Evolutionary conservation across 2,888 invertebrate species (phyloP).

Genomic region (Dorcus hopei): DNA sequence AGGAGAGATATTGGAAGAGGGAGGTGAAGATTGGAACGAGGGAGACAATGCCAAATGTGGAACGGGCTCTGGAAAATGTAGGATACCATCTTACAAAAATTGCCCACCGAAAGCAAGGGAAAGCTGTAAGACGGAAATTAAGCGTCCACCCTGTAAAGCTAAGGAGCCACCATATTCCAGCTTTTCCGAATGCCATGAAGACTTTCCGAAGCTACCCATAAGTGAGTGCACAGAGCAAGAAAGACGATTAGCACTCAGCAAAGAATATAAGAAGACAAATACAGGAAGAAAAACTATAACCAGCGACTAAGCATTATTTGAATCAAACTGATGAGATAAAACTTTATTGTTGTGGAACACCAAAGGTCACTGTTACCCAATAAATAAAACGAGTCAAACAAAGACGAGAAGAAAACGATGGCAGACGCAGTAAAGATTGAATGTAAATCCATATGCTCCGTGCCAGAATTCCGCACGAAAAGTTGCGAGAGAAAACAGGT

Average conservation of each 20-base stretch:
- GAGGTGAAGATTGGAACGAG: not conserved
- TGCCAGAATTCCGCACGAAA: constrained; percentile 4
- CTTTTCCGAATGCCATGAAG: constrained; percentile 22
- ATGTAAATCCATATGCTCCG: constrained; percentile 10
- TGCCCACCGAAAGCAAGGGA: constrained; percentile 16
- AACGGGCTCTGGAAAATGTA: not conserved
- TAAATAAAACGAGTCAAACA: not conserved
- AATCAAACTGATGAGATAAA: too few species aligned
- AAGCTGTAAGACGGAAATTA: constrained; percentile 2
- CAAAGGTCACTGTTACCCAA: too few species aligned
- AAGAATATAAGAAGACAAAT: too few species aligned
- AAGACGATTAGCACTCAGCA: not conserved
- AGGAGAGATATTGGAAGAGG: not conserved
- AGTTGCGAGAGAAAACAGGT: constrained; percentile 6
- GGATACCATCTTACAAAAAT: constrained; percentile 2
- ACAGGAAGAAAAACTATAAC: not conserved
- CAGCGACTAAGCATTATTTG: too few species aligned
- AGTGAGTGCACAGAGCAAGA: constrained; percentile 18
- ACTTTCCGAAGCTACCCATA: constrained; percentile 18
- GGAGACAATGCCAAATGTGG: not conserved
- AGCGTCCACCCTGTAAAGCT: constrained; percentile 13
- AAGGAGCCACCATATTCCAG: constrained; percentile 22
- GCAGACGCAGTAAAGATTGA: constrained; percentile 16
- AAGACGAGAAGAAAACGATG: constrained; percentile 1
- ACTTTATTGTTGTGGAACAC: too few species aligned